Percentiles rank a stretch among this genome's conserved stretches.
Evolutionary conservation across 2,888 invertebrate species (phyloP).

Genomic region (Rhagium mordax): DNA sequence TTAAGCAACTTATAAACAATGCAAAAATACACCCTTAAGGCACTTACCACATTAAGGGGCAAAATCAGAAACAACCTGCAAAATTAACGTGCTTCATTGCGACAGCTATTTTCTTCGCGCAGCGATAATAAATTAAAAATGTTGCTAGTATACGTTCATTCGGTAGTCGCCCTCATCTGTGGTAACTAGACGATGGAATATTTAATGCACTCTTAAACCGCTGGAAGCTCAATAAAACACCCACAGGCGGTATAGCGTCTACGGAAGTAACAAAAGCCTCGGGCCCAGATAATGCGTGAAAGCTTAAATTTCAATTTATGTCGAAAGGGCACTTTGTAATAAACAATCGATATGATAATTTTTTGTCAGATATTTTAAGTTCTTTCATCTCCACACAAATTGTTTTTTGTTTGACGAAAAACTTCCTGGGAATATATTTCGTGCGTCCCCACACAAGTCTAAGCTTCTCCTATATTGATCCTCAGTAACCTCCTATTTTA

Average conservation of each 20-base stretch:
- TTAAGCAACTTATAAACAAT: too few species aligned
- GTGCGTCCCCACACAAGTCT: too few species aligned
- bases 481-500: too few species aligned
- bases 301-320: not conserved
- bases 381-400: not conserved
- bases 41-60: too few species aligned
- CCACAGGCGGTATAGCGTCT: not conserved
- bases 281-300: not conserved
- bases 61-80: too few species aligned
- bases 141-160: too few species aligned
- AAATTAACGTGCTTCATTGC: too few species aligned
- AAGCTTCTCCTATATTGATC: too few species aligned
- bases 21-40: too few species aligned
- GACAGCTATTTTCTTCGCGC: too few species aligned
- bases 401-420: not conserved
- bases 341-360: not conserved
- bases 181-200: not conserved
- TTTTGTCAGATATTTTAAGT: not conserved
- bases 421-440: too few species aligned
- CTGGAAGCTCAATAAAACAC: not conserved
- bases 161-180: not conserved
- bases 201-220: not conserved
- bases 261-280: not conserved
- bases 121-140: too few species aligned
- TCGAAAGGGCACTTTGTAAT: not conserved